These are phyloP conservation scores for Cricetomys ansorgei DNA, from an alignment of 2,113 vertebrate species.

Conservation along the genomic window DNA sequence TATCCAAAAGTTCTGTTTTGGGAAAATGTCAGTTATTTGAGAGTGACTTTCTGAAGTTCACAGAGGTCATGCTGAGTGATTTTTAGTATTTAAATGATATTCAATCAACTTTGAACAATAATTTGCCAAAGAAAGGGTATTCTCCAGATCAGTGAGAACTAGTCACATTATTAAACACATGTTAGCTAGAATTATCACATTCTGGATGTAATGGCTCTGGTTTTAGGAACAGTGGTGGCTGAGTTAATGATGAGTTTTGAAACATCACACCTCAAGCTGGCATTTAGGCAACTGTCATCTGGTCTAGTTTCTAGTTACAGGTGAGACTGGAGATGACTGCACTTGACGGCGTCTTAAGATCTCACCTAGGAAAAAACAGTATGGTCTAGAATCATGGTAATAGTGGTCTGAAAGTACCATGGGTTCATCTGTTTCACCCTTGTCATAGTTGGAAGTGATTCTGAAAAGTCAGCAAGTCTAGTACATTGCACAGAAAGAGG, in stretches of 20 bases:
- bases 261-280: background rate
- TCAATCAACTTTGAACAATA: background rate
- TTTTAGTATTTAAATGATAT: constrained; percentile 18
- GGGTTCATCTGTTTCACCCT: background rate
- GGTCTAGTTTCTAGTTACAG: background rate
- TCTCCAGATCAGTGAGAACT: background rate
- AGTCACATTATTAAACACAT: background rate
- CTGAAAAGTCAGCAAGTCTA: background rate
- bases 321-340: background rate
- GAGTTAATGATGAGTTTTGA: background rate
- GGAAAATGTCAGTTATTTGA: constrained; percentile 4
- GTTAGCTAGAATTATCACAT: background rate
- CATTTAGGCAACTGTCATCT: background rate
- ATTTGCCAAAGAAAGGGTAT: constrained; percentile 24
- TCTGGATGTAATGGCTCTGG: background rate
- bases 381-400: background rate
- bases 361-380: background rate
- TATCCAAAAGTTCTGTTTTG: background rate
- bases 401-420: background rate
- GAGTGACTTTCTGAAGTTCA: constrained; percentile 9
- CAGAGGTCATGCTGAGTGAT: background rate
- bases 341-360: background rate
- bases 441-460: background rate
- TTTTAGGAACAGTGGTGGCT: background rate
- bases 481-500: background rate